Evolutionary conservation across 2,888 invertebrate species (phyloP).

Genomic region (Tenthredo distinguenda): DNA sequence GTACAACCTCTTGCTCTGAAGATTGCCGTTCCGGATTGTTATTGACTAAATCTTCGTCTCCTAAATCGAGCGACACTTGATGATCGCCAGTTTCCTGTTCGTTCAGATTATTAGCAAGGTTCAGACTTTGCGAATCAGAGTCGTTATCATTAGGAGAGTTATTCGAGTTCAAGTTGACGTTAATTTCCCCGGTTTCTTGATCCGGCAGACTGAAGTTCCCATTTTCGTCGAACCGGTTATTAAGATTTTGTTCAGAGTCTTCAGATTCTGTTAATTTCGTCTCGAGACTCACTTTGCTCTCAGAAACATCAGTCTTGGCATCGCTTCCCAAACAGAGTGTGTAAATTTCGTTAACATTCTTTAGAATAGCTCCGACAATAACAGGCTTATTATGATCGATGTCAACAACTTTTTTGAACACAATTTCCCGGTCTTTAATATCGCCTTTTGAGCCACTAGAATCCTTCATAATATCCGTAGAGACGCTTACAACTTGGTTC

Average conservation of each 20-base stretch:
- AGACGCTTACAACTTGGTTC: neutral
- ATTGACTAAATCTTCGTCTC: neutral
- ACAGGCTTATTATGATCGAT: neutral
- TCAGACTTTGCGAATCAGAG: neutral
- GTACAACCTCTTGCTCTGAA: neutral
- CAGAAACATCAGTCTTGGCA: neutral
- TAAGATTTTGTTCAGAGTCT: neutral
- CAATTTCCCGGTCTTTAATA: conserved; percentile 4
- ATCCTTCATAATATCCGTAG: neutral
- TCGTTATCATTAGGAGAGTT: neutral
- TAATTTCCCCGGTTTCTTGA: neutral
- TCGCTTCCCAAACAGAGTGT: neutral
- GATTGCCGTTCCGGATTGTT: neutral
- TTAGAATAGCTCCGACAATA: conserved; percentile 38
- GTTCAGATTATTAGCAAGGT: neutral
- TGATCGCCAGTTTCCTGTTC: neutral
- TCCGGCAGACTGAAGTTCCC: conserved; percentile 3
- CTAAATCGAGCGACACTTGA: neutral
- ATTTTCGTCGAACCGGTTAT: conserved; percentile 24
- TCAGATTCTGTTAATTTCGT: neutral
- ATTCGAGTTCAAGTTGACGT: neutral
- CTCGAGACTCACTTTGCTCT: neutral
- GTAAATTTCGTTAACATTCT: conserved; percentile 37
- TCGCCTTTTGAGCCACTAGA: neutral
- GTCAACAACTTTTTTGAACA: neutral